Evolutionary conservation across 2,888 invertebrate species (phyloP), one percentile per base, ranked within the genome.

Genomic region (Panzeria rudis): DNA sequence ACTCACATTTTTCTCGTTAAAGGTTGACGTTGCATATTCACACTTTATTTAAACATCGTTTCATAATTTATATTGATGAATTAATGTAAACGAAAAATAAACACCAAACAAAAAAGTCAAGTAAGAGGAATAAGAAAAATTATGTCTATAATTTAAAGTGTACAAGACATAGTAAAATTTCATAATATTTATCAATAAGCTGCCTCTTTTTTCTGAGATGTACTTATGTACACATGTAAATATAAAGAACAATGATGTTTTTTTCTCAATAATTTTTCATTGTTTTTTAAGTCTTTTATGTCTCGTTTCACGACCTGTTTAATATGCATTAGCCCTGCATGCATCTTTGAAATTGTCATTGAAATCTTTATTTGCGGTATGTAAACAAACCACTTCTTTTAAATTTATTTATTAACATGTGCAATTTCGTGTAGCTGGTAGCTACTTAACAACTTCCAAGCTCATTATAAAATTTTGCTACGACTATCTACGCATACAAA

Each of bases 71-170:
- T 17, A 11, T 17, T 62, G 17, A 62, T 52, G 44, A 15, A 15
- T 38, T 23, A 47, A 17, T 62, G 13, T 38, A 25, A 68, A 77
- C 5, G 15, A 50, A 41, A 61, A 52, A 0, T 9, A 17, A 68
- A 35, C 13, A 20, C 32, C 56, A 32, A 59, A 44, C 47, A n/a
- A 41, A 71, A 29, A 72, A 77, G 20, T 59, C 71, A 72, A 44
- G 52, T 23, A 25, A 69, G 69, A 52, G 23, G n/a, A 54, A 47
- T 17, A 23, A 23, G 23, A 76, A 41, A 54, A 17, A 59, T 64
- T 54, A 69, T 69, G 75, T 35, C 9, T 35, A 35, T 23, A 79
- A 20, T 71, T 68, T 54, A 52, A 52, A 61, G 8, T 29, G n/a
- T n/a, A 17, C 35, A 59, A 50, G 5, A 41, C 23, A 32, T 17